These are phyloP conservation scores for Tretioscincus oriximinensis DNA, from an alignment of 2,113 vertebrate species.

Conservation along the genomic window DNA sequence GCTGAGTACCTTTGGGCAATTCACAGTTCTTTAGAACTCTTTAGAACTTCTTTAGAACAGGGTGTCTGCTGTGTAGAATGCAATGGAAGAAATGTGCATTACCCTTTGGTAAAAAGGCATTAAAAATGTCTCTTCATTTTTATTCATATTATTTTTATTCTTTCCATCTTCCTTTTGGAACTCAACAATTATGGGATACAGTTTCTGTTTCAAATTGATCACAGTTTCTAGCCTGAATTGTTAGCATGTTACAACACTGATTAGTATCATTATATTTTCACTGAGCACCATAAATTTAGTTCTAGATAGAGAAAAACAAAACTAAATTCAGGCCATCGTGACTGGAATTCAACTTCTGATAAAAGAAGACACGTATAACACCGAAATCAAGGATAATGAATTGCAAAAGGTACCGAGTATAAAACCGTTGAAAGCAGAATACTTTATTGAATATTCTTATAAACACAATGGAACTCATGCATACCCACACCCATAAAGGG, in stretches of 20 bases:
- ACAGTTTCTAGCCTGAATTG: neutral
- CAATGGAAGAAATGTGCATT: no score
- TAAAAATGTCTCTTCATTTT: no score
- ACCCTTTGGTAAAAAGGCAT: no score
- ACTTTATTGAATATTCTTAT: neutral
- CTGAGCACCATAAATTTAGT: neutral
- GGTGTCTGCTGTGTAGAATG: no score
- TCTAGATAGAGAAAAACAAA: conserved; percentile 21
- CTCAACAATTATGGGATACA: neutral
- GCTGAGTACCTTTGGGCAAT: no score
- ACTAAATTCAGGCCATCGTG: conserved; percentile 13
- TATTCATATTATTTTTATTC: no score
- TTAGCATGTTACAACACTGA: neutral
- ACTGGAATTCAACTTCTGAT: conserved; percentile 10
- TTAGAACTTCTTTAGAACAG: no score
- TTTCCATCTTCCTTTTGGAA: neutral
- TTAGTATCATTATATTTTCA: neutral
- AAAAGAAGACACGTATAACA: neutral
- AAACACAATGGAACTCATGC: neutral
- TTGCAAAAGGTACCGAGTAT: conserved; percentile 1
- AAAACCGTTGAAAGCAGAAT: neutral
- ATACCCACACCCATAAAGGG: no score
- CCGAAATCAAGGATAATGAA: neutral
- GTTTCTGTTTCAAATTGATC: neutral
- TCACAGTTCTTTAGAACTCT: no score